Evolutionary conservation across 1,140 invertebrate genomes (phyloP).

Genomic region (Campoletis sonorensis): DNA sequence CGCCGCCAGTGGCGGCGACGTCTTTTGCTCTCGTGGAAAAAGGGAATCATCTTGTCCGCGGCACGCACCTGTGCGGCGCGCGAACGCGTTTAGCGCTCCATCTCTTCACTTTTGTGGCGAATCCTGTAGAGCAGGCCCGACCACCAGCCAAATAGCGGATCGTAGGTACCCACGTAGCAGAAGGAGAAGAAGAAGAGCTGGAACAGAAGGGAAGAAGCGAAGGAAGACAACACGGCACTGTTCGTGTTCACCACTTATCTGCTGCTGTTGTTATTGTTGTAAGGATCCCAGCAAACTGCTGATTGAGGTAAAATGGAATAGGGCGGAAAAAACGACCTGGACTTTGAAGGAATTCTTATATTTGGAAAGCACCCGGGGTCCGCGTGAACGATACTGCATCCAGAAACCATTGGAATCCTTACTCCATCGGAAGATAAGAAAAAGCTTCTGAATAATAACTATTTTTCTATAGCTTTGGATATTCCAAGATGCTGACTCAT

Average conservation of each 20-base stretch:
- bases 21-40: slow-evolving; percentile 42
- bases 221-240: not conserved
- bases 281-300: not conserved
- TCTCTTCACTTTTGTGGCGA: slow-evolving; percentile 14
- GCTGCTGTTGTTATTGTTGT: not conserved
- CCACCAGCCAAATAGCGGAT: not conserved
- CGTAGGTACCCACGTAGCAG: not conserved
- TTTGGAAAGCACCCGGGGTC: too few species aligned
- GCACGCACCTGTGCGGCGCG: slow-evolving; percentile 48
- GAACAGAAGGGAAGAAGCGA: not conserved
- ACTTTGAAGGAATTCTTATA: too few species aligned
- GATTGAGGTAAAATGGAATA: not conserved
- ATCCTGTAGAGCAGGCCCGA: not conserved
- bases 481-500: too few species aligned
- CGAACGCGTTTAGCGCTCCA: slow-evolving; percentile 28
- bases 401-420: too few species aligned
- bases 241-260: not conserved
- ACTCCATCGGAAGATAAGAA: too few species aligned
- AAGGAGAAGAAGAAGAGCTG: not conserved
- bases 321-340: too few species aligned
- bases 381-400: too few species aligned
- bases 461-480: too few species aligned
- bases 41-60: slow-evolving; percentile 30
- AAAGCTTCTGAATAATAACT: too few species aligned
- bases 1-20: slow-evolving; percentile 24